Percentiles rank a stretch among this genome's conserved stretches.
These are phyloP conservation scores for Myiozetetes cayanensis DNA, from an alignment of 2,113 vertebrate genomes.

Conservation along the genomic window DNA sequence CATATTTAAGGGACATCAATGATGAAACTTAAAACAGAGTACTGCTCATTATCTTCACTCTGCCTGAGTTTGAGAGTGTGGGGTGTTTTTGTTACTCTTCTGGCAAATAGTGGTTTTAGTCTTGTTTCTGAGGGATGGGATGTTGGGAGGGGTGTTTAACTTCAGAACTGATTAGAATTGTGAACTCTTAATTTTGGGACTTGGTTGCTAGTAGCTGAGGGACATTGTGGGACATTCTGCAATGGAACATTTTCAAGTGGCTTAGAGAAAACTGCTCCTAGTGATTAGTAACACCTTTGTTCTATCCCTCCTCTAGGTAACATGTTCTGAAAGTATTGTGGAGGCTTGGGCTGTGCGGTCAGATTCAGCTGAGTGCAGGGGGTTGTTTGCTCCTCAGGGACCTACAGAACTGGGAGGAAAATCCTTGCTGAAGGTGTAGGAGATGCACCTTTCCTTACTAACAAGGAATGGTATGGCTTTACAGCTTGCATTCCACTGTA, in stretches of 20 bases:
- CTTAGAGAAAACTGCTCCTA: not conserved
- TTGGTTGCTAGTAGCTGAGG: not conserved
- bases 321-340: accelerated
- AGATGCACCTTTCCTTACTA: not conserved
- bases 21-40: not conserved
- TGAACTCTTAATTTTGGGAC: not conserved
- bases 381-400: not conserved
- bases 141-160: not conserved
- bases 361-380: not conserved
- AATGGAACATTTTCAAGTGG: not conserved
- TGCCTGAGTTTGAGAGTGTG: not conserved
- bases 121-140: not conserved
- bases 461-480: not conserved
- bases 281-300: not conserved
- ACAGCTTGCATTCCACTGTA: not conserved
- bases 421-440: not conserved
- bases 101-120: not conserved
- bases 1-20: not conserved
- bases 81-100: not conserved
- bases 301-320: not conserved
- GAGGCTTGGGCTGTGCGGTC: not conserved
- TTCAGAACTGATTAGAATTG: not conserved
- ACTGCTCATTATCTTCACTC: not conserved
- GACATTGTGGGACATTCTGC: not conserved
- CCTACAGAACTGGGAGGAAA: not conserved